Conservation (phyloP, 2,113 vertebrate species). For the Andinoacara biseriatus region DNA sequence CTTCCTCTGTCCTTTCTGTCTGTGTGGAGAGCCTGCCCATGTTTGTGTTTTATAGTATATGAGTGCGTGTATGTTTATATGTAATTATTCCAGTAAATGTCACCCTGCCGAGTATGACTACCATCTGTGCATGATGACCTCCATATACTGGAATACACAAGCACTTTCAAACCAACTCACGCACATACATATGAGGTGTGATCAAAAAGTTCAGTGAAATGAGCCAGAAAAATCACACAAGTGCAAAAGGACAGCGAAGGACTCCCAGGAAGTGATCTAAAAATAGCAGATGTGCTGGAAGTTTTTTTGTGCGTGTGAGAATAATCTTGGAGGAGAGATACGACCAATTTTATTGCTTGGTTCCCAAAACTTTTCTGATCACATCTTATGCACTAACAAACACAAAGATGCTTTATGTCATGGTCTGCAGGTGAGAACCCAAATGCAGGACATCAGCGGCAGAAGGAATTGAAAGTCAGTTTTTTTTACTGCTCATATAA, state of each 20-base stretch:
- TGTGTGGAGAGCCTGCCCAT: neutral
- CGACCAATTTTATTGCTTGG: neutral
- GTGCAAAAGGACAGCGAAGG: neutral
- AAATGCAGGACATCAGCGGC: neutral
- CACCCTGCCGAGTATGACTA: neutral
- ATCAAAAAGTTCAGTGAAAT: constrained; percentile 2
- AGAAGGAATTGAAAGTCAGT: neutral
- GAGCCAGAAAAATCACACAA: neutral
- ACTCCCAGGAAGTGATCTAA: neutral
- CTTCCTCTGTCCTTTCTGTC: neutral
- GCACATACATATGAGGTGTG: constrained; percentile 1
- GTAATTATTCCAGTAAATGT: constrained; percentile 29
- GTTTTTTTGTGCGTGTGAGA: neutral
- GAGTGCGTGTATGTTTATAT: neutral
- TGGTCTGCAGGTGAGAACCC: neutral
- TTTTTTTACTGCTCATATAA: neutral
- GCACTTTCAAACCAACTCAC: neutral
- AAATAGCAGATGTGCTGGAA: neutral
- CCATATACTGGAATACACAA: neutral
- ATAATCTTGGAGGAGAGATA: neutral
- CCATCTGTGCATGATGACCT: neutral
- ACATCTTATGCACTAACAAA: neutral
- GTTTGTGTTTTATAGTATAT: neutral
- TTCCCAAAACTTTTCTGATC: neutral
- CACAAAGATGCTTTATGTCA: neutral